A percentile compares a stretch with the other conserved stretches of the same genome.
Conservation (phyloP, 2,888 invertebrate genomes). For the Oxyscelio sp. region DNA sequence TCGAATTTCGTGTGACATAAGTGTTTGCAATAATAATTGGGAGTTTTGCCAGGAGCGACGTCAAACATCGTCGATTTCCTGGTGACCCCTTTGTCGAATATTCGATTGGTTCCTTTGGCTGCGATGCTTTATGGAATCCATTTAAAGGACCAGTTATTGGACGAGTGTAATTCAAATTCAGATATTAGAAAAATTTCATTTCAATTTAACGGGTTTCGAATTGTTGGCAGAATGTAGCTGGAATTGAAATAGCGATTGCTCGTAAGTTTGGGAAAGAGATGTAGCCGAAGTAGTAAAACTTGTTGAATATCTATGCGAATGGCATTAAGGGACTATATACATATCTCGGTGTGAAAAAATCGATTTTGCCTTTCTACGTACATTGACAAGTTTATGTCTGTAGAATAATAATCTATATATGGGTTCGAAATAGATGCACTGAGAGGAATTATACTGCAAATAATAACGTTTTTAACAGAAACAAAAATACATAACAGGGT, state of each 20-base stretch:
- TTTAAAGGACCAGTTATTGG: slow-evolving; percentile 19
- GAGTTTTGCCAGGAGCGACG: slow-evolving; percentile 42
- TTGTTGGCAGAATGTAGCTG: slow-evolving; percentile 24
- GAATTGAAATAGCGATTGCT: slow-evolving; percentile 46
- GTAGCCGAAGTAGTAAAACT: slow-evolving; percentile 50
- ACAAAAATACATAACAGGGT: too few relatives aligned
- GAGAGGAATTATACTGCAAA: too few relatives aligned
- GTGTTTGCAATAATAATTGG: slow-evolving; percentile 68
- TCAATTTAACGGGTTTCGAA: slow-evolving; percentile 42
- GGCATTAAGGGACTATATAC: neutral
- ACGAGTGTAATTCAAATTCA: slow-evolving; percentile 34
- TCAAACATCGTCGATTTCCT: slow-evolving; percentile 23
- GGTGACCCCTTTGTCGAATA: slow-evolving; percentile 10
- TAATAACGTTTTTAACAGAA: too few relatives aligned
- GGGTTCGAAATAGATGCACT: too few relatives aligned
- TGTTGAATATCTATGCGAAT: slow-evolving; percentile 41
- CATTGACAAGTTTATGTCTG: too few relatives aligned
- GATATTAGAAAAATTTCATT: slow-evolving; percentile 48
- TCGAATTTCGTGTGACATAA: slow-evolving; percentile 47
- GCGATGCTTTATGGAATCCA: neutral
- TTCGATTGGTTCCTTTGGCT: slow-evolving; percentile 28
- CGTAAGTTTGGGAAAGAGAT: slow-evolving; percentile 40
- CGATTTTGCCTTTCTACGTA: too few relatives aligned
- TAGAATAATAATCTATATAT: too few relatives aligned
- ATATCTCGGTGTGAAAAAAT: too few relatives aligned